A percentile compares a stretch with the other conserved stretches of the same genome.
Evolutionary conservation across 2,797 vertebrate genomes (phyloP).

Genomic region (Coranthus polyacanthus): DNA sequence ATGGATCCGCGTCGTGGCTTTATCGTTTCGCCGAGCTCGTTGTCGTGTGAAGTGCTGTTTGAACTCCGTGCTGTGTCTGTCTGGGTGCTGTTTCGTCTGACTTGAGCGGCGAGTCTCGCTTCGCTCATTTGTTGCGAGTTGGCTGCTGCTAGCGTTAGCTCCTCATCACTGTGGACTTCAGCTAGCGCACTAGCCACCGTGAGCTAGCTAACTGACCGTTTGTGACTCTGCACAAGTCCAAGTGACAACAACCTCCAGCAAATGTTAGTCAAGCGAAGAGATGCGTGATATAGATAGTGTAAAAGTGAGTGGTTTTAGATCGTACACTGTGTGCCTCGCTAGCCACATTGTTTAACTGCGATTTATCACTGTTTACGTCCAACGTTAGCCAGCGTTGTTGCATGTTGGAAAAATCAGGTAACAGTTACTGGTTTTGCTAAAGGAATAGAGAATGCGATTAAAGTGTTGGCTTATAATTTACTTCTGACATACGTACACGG

Average conservation of each 20-base stretch:
- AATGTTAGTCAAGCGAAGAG: background rate
- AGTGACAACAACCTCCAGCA: background rate
- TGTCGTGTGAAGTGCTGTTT: background rate
- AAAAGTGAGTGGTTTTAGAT: constrained; percentile 7
- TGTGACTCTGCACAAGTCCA: constrained; percentile 29
- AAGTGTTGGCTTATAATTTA: background rate
- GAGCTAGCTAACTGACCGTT: constrained; percentile 51
- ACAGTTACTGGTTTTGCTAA: background rate
- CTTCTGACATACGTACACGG: no score
- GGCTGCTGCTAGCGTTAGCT: constrained; percentile 76
- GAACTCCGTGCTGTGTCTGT: background rate
- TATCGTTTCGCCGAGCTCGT: background rate
- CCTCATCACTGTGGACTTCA: constrained; percentile 60
- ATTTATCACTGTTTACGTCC: constrained; percentile 63
- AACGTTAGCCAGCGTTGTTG: constrained; percentile 64
- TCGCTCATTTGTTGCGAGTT: constrained; percentile 78
- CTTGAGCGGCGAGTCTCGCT: constrained; percentile 49
- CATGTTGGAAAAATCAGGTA: constrained; percentile 21
- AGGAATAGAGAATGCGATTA: background rate
- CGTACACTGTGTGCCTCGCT: constrained; percentile 47
- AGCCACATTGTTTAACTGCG: constrained; percentile 37
- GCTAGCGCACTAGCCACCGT: constrained; percentile 65
- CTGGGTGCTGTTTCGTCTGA: constrained; percentile 35
- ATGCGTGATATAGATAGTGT: background rate
- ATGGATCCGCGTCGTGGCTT: constrained; percentile 6